Base-by-base conservation (phyloP, 2,113 vertebrate species). In the Edolisoma coerulescens region DNA sequence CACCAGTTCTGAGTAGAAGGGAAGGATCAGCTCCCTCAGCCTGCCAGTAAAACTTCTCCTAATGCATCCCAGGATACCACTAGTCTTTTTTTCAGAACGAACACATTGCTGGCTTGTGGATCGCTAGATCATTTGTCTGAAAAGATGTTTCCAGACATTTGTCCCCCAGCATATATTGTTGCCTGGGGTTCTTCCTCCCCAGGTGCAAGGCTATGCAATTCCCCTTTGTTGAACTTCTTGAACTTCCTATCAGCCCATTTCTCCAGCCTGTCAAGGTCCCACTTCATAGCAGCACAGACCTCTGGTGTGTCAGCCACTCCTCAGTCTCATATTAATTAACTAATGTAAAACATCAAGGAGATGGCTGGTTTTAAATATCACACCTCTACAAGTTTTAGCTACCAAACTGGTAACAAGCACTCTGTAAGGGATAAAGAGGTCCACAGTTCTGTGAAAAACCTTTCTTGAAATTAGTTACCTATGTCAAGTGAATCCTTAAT, bases 91-190 rank as follows among this genome's bases (percentile, higher is more conserved):
- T 64, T 18, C 18, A 10, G 1, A 16, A 71, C 23, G 5, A 41
- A 5, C 28, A 68, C 28, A 16, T 33, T 57, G 6, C 18, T 67
- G 37, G 10, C 6, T 80, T 9, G 1, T 64, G n/a, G 12, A 68
- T 56, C 1, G 0, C 32, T 27, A 15, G 2, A 18, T 42, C 6
- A 2, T 30, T 59, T 41, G 56, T 35, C n/a, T 59, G 21, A 6
- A 65, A 53, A 61, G 9, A 2, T 45, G 1, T 86, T 69, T 78
- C 42, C 35, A 64, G 30, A 2, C 3, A 1, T 11, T 10, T 76
- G 64, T 3, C 3, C 2, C 3, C 13, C 18, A 49, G 7, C 5
- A 30, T 49, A 15, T 13, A 26, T 14, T 68, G 13, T 30, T 65
- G 11, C 10, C 12, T 47, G 28, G 5, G 10, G 3, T 30, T 53